Evolutionary conservation across 2,888 invertebrate genomes (phyloP).

Genomic region (Ophioninae sp.): DNA sequence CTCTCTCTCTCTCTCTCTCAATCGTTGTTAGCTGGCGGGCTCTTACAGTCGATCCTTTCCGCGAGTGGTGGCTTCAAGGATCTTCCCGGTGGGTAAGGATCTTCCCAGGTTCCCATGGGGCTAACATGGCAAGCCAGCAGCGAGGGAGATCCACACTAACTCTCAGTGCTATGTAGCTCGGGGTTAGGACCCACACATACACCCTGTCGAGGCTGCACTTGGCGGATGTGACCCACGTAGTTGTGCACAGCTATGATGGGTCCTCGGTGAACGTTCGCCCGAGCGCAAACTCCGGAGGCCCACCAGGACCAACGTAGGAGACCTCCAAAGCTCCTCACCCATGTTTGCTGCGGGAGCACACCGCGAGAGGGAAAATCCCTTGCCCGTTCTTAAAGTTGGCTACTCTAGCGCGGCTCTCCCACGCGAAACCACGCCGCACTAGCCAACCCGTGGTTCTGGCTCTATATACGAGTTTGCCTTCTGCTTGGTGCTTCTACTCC

Average conservation of each 20-base stretch:
- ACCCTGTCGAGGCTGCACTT: slow-evolving; percentile 30
- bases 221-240: slow-evolving; percentile 29
- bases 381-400: slow-evolving; percentile 53
- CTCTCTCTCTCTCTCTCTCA: slow-evolving; percentile 28
- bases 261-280: neutral
- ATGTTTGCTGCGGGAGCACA: slow-evolving; percentile 45
- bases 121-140: slow-evolving; percentile 52
- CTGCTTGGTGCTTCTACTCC: slow-evolving; percentile 58
- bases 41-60: slow-evolving; percentile 55
- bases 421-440: slow-evolving; percentile 69
- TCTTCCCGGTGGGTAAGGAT: slow-evolving; percentile 64
- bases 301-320: slow-evolving; percentile 19
- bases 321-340: slow-evolving; percentile 23
- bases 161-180: slow-evolving; percentile 39
- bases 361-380: slow-evolving; percentile 39
- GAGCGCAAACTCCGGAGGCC: slow-evolving; percentile 7
- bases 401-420: slow-evolving; percentile 72
- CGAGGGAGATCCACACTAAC: slow-evolving; percentile 47
- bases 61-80: slow-evolving; percentile 57
- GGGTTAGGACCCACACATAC: slow-evolving; percentile 46
- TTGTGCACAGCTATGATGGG: slow-evolving; percentile 2
- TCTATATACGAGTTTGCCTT: slow-evolving; percentile 57
- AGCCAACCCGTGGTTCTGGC: slow-evolving; percentile 59
- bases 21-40: slow-evolving; percentile 33
- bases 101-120: slow-evolving; percentile 61